These are phyloP conservation scores for Coregonus ussuriensis DNA, from an alignment of 2,797 vertebrate genomes.

Conservation along the genomic window DNA sequence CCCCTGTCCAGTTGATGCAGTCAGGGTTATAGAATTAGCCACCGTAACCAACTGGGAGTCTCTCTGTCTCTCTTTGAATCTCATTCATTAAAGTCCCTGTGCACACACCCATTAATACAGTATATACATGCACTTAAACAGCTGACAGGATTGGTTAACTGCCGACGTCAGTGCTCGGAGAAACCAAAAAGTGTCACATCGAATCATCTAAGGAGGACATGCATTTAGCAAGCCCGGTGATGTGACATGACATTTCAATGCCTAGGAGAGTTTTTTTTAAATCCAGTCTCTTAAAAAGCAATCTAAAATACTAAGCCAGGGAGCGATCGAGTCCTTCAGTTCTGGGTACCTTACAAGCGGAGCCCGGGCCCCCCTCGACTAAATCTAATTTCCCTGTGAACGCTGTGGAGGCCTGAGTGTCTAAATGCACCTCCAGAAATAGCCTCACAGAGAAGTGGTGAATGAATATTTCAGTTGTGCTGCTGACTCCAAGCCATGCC, in stretches of 20 bases:
- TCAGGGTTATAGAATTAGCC: background rate
- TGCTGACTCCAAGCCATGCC: background rate
- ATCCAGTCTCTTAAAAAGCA: background rate
- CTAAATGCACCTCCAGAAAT: constrained; percentile 2
- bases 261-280: background rate
- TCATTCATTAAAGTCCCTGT: background rate
- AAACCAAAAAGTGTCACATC: constrained; percentile 14
- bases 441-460: constrained; percentile 1
- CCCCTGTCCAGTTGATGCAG: background rate
- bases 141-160: background rate
- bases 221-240: background rate
- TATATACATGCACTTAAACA: background rate
- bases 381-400: background rate
- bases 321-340: background rate
- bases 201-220: background rate
- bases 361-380: background rate
- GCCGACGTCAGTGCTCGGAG: background rate
- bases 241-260: constrained; percentile 12
- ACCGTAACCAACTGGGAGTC: background rate
- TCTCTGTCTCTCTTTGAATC: background rate
- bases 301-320: background rate
- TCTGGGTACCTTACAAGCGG: background rate
- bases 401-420: background rate
- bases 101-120: background rate
- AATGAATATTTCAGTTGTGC: constrained; percentile 12